Evolutionary conservation across 2,113 vertebrate species (phyloP).

Genomic region (Capreolus pygargus): DNA sequence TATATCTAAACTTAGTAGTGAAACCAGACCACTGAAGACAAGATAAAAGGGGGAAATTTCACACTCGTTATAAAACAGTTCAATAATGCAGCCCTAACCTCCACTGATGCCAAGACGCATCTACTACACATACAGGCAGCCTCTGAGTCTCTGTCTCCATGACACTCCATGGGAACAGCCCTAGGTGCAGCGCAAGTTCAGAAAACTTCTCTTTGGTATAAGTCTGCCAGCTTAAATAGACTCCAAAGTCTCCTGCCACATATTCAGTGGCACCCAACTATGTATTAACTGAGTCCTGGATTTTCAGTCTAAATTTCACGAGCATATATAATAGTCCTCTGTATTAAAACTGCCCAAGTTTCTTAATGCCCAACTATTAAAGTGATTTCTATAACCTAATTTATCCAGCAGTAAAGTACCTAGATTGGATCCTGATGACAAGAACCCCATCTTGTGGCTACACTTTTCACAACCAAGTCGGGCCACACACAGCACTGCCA

Average conservation of each 20-base stretch:
- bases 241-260: neutral
- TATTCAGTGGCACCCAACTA: neutral
- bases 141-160: neutral
- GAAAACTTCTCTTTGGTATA: neutral
- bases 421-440: neutral
- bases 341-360: neutral
- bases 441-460: conserved; percentile 63
- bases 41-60: neutral
- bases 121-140: fast-evolving
- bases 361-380: neutral
- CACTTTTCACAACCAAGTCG: neutral
- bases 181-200: too few species aligned
- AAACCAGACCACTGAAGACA: neutral
- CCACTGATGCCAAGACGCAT: fast-evolving
- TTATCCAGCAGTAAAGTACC: neutral
- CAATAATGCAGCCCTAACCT: neutral
- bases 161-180: fast-evolving
- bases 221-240: neutral
- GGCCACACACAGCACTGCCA: neutral
- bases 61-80: neutral
- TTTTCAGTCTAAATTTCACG: neutral
- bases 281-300: neutral
- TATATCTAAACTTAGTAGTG: neutral
- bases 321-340: neutral
- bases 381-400: neutral